Conservation (phyloP, 2,888 invertebrate species). For the Ochropacha duplaris region DNA sequence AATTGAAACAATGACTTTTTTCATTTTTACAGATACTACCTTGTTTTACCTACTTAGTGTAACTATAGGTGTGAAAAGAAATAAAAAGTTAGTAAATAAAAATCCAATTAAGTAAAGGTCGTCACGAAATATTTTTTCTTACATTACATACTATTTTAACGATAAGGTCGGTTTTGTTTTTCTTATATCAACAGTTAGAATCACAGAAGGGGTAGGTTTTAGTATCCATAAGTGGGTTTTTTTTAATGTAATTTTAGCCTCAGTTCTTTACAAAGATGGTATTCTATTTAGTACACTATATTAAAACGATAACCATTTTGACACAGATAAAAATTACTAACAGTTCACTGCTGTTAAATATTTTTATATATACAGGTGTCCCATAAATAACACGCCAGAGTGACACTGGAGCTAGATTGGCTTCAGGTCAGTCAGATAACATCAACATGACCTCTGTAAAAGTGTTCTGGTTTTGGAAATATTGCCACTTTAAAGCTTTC, state of each 20-base stretch:
- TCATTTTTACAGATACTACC: too few species aligned
- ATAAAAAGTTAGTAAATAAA: background rate
- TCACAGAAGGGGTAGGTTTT: slow-evolving; percentile 4
- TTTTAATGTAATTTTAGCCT: slow-evolving; percentile 4
- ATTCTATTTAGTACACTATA: background rate
- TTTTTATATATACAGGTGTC: too few species aligned
- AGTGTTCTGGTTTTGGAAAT: too few species aligned
- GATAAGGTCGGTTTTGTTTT: slow-evolving; percentile 27
- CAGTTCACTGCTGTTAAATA: too few species aligned
- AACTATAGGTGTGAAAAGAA: background rate
- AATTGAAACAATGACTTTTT: too few species aligned
- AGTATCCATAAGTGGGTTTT: slow-evolving; percentile 43
- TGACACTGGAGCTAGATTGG: too few species aligned
- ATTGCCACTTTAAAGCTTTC: too few species aligned
- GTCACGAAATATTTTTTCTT: background rate
- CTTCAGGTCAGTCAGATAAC: too few species aligned
- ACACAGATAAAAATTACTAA: too few species aligned
- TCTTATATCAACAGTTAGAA: background rate
- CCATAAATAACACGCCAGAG: too few species aligned
- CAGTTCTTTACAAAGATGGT: background rate
- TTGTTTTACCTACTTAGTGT: too few species aligned
- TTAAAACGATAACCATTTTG: background rate
- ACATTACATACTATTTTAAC: slow-evolving; percentile 11
- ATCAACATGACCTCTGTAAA: too few species aligned
- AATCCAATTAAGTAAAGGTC: background rate